phyloP scores from a whole-genome alignment of 2,797 vertebrate species.

The Halcyon chelicuti region DNA sequence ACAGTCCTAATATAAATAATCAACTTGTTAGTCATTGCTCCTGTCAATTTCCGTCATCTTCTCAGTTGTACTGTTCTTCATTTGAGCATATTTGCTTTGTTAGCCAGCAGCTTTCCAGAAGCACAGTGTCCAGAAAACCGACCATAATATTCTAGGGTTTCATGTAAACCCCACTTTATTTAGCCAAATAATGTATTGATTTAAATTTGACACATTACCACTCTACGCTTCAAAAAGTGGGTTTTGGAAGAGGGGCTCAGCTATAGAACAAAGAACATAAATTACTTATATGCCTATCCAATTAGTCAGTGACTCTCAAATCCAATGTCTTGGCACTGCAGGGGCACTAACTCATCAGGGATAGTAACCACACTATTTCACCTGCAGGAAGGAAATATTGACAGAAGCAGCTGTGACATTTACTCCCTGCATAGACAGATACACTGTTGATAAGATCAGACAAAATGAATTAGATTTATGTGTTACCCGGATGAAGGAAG shows the following conservation, averaged over 20 bases:
- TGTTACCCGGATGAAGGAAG: neutral
- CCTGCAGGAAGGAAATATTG: constrained; percentile 1
- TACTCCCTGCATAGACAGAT: neutral
- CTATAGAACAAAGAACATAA: neutral
- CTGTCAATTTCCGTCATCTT: neutral
- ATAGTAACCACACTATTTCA: neutral
- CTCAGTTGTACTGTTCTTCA: neutral
- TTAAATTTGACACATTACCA: neutral
- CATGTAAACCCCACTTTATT: neutral
- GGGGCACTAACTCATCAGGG: neutral
- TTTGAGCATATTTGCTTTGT: neutral
- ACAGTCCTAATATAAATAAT: neutral
- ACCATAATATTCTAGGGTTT: neutral
- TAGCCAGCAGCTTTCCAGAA: neutral
- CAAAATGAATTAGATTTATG: neutral
- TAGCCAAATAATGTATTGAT: neutral
- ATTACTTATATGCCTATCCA: neutral
- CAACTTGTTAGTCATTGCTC: neutral
- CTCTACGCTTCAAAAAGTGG: neutral
- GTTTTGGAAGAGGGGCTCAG: neutral
- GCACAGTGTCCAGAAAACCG: neutral
- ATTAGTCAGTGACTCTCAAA: neutral
- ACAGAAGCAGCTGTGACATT: neutral
- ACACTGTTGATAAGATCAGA: neutral
- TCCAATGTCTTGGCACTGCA: neutral